These are phyloP conservation scores for Calypte anna DNA, from an alignment of 2,113 vertebrate species.

Conservation along the genomic window DNA sequence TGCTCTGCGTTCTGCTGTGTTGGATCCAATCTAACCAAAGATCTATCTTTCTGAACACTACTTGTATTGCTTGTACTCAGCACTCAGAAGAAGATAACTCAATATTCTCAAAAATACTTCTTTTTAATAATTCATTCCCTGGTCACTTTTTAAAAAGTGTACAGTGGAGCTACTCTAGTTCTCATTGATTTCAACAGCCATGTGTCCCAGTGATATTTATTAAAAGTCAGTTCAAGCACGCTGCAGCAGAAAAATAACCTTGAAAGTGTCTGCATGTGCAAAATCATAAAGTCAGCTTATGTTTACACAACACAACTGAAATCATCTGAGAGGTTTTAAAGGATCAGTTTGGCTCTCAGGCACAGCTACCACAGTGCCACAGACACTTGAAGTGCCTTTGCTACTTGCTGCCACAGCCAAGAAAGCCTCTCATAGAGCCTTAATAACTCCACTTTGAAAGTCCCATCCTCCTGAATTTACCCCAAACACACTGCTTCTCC, in stretches of 20 bases:
- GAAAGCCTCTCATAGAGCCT: not conserved
- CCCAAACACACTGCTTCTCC: not conserved
- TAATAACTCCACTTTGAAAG: not conserved
- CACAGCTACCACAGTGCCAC: not conserved
- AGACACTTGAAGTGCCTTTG: not conserved
- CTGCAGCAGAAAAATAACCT: not conserved
- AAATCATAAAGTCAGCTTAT: not conserved
- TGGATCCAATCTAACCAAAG: not conserved
- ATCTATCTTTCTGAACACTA: accelerated
- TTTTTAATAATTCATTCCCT: not conserved
- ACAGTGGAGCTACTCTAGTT: not conserved
- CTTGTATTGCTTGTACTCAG: not conserved
- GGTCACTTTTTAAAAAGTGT: not conserved
- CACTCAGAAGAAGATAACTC: not conserved
- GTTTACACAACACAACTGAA: not conserved
- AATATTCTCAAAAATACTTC: not conserved
- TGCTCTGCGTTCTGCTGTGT: not conserved
- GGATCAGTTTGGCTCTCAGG: not conserved
- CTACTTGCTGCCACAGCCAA: not conserved
- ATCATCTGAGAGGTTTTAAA: not conserved
- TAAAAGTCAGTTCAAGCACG: accelerated
- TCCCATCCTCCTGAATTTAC: not conserved
- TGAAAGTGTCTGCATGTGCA: not conserved
- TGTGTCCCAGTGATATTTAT: not conserved
- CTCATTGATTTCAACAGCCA: not conserved